Base-by-base conservation (phyloP, 1,140 invertebrate genomes). In the Campoletis sonorensis region DNA sequence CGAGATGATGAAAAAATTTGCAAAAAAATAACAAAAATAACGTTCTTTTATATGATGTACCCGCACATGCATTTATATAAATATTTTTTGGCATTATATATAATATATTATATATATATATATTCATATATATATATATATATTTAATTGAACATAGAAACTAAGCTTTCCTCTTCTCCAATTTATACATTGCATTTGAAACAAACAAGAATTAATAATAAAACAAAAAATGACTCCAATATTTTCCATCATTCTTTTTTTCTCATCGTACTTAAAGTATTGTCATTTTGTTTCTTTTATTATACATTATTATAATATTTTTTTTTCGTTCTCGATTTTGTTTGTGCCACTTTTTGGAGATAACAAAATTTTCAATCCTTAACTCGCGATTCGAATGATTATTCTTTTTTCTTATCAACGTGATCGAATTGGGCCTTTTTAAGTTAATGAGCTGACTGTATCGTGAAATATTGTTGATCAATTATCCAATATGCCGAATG, bases 101-200 rank as follows among this genome's bases (percentile, higher is more conserved):
- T 85, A 84, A 84, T 87, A 86, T 85, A 84, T 37, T 84, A n/a
- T n/a, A n/a, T n/a, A n/a, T n/a, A n/a, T n/a, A n/a, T n/a, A n/a
- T n/a, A n/a, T n/a, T n/a, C n/a, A n/a, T n/a, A n/a, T n/a, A 64
- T 10, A 37, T 79, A 81, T 79, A n/a, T 84, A 67, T 27, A 61
- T 79, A 81, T 79, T 79, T 40, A 85, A 84, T 84, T 86, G 81
- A 85, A 85, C 79, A 79, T 84, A 85, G 82, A 80, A 80, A 80
- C 83, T 85, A 85, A 85, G 83, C 45, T 40, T 58, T 58, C 13
- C 82, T 45, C 84, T 77, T 85, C 51, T 83, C 72, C 83, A 84
- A 84, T 86, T 70, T 64, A 78, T 78, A 78, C 51, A 54, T 23
- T 78, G 75, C 75, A 73, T 73, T 45, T 45, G 71, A 33, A 18